phyloP scores from a whole-genome alignment of 2,888 invertebrate genomes.

The Nebria brevicollis region DNA sequence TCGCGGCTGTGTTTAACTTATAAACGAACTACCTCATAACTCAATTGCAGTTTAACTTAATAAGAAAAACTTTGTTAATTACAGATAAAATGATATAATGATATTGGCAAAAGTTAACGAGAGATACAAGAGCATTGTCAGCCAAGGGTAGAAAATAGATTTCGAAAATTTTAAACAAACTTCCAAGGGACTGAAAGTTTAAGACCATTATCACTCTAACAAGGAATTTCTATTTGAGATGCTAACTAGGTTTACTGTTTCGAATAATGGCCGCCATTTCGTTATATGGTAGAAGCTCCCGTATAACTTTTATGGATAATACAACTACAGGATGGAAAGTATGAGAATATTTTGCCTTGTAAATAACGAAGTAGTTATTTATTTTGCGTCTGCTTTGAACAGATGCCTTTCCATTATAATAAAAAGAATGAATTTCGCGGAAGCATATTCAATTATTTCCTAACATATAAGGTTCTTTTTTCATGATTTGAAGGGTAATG shows the following conservation, averaged over 20 bases:
- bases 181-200: not conserved
- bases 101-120: not conserved
- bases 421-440: not conserved
- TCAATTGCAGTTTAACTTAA: not conserved
- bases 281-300: not conserved
- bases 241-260: not conserved
- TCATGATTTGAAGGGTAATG: not conserved
- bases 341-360: not conserved
- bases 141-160: not conserved
- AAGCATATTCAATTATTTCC: not conserved
- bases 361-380: not conserved
- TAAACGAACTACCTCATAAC: not conserved
- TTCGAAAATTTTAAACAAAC: not conserved
- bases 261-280: constrained; percentile 1
- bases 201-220: constrained; percentile 1
- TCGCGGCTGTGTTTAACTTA: not conserved
- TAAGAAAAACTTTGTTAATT: not conserved
- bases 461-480: not conserved
- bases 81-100: not conserved
- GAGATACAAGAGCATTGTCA: not conserved
- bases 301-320: constrained; percentile 1
- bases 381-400: not conserved
- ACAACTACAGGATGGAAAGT: not conserved
- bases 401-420: not conserved
- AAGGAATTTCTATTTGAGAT: not conserved